These are phyloP conservation scores for Stenodera caucasica DNA, from an alignment of 2,888 invertebrate genomes.

Conservation along the genomic window DNA sequence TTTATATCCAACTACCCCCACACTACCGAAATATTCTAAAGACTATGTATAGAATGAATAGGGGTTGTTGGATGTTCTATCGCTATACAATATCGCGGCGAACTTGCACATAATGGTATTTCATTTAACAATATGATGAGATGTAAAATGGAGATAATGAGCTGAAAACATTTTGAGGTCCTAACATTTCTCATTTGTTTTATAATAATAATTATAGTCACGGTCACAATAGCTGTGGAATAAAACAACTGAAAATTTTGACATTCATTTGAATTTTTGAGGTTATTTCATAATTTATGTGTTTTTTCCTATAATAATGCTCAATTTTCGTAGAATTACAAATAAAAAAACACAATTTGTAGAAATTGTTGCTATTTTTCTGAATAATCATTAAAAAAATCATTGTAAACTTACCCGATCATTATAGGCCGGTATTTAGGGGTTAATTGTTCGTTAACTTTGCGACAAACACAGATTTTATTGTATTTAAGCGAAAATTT, in stretches of 20 bases:
- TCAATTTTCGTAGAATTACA: too few species aligned
- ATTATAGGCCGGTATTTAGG: slow-evolving; percentile 37
- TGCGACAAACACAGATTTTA: slow-evolving; percentile 33
- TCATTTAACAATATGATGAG: slow-evolving; percentile 1
- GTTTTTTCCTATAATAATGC: background rate
- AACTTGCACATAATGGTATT: background rate
- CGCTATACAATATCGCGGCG: slow-evolving; percentile 6
- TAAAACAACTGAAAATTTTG: background rate
- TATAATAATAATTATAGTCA: background rate
- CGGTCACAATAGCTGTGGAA: background rate
- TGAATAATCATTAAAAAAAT: too few species aligned
- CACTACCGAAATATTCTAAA: background rate
- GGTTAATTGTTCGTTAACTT: slow-evolving; percentile 21
- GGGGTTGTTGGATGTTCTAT: background rate
- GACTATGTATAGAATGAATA: slow-evolving; percentile 3
- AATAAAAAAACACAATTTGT: too few species aligned
- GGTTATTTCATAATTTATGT: background rate
- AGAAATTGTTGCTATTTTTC: too few species aligned
- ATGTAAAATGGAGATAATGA: slow-evolving; percentile 14
- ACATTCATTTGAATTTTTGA: background rate
- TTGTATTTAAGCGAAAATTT: slow-evolving; percentile 27
- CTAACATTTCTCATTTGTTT: background rate
- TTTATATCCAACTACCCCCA: background rate
- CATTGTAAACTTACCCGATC: slow-evolving; percentile 43
- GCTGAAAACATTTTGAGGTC: background rate